Conservation (phyloP, 2,113 vertebrate genomes). For the Aleadryas rufinucha region DNA sequence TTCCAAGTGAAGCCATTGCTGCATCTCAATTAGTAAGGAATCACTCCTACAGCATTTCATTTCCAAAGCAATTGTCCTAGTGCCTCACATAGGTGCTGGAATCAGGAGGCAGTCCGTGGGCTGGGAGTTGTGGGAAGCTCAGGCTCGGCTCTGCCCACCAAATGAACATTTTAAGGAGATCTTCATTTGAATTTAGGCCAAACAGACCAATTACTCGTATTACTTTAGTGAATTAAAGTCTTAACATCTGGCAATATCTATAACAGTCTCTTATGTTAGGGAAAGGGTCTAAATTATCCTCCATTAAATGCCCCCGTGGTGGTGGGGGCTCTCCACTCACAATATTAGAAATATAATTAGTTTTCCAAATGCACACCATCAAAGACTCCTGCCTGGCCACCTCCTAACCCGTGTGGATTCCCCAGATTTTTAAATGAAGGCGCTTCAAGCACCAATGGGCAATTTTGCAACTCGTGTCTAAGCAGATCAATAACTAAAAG, state of each 20-base stretch:
- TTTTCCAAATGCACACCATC: background rate
- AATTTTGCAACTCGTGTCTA: background rate
- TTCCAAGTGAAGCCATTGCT: background rate
- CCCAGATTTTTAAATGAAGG: background rate
- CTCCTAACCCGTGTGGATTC: background rate
- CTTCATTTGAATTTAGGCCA: background rate
- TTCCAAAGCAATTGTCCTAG: background rate
- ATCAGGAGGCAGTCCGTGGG: background rate
- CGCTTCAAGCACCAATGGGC: background rate
- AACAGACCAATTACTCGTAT: background rate
- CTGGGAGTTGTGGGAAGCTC: background rate
- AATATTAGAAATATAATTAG: background rate
- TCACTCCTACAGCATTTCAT: background rate
- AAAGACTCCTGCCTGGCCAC: background rate
- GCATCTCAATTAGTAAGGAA: background rate
- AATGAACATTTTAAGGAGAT: background rate
- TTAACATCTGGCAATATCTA: background rate
- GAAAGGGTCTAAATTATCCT: background rate
- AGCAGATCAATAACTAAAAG: background rate
- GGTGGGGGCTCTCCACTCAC: background rate
- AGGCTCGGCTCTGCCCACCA: background rate
- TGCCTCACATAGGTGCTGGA: rapidly evolving
- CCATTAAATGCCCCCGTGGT: background rate
- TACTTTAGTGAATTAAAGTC: background rate
- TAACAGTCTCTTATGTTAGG: background rate